These are phyloP conservation scores for Sinocyclocheilus rhinocerous DNA, from an alignment of 2,113 vertebrate genomes.

Conservation along the genomic window DNA sequence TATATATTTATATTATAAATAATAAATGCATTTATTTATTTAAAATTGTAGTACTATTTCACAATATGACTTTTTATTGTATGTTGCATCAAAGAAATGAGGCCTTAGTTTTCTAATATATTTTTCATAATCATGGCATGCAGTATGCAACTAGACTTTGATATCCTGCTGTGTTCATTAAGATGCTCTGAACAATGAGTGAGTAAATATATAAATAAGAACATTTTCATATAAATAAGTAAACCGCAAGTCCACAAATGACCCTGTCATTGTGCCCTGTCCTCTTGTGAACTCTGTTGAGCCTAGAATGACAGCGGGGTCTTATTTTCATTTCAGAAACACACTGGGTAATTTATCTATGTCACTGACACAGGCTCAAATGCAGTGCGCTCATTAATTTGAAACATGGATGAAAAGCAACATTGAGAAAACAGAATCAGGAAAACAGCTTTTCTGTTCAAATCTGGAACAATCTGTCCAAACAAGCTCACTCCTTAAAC, in stretches of 20 bases:
- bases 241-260: slow-evolving; percentile 34
- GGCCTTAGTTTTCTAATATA: neutral
- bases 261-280: slow-evolving; percentile 46
- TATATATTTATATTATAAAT: too few relatives aligned
- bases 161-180: neutral
- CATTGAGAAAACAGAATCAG: slow-evolving; percentile 45
- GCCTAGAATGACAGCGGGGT: slow-evolving; percentile 49
- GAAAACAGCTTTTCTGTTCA: slow-evolving; percentile 31
- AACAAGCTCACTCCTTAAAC: slow-evolving; percentile 39
- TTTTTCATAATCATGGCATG: neutral
- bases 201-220: slow-evolving; percentile 31
- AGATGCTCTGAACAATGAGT: neutral
- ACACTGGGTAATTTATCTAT: slow-evolving; percentile 61
- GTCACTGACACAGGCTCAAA: slow-evolving; percentile 56
- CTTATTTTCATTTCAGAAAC: slow-evolving; percentile 52
- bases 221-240: slow-evolving; percentile 16
- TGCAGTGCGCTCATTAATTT: slow-evolving; percentile 48
- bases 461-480: slow-evolving; percentile 44
- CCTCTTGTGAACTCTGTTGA: slow-evolving; percentile 54
- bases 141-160: neutral
- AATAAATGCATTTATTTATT: too few relatives aligned
- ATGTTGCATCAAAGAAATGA: too few relatives aligned
- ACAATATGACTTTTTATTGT: too few relatives aligned
- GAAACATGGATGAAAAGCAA: slow-evolving; percentile 51
- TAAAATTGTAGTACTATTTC: too few relatives aligned